A percentile compares a stretch with the other conserved stretches of the same genome.
These are phyloP conservation scores for Exaiptasia diaphana DNA, from an alignment of 64 coral and sea anemone genomes.

Conservation along the genomic window DNA sequence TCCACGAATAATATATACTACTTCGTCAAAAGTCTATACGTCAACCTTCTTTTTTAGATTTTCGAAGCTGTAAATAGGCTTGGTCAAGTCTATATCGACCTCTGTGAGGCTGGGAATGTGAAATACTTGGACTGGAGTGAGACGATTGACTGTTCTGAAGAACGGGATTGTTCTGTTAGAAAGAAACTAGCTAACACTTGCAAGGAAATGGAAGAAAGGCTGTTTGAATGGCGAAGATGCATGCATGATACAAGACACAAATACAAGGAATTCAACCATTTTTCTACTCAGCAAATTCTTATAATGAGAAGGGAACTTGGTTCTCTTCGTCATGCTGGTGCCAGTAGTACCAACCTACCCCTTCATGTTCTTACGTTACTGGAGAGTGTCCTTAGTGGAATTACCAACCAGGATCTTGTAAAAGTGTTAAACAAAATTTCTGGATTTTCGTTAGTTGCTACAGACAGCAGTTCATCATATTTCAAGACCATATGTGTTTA, in stretches of 20 bases:
- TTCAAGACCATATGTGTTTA: not conserved
- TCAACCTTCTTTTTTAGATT: conserved; percentile 35
- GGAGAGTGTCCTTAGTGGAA: conserved; percentile 36
- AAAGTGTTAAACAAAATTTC: not conserved
- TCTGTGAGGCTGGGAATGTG: conserved; percentile 63
- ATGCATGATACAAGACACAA: conserved; percentile 5
- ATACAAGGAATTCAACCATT: conserved; percentile 58
- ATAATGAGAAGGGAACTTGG: conserved; percentile 57
- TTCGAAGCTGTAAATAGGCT: conserved; percentile 63
- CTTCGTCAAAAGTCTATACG: too few relatives aligned
- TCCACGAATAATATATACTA: not conserved
- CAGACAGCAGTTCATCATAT: not conserved
- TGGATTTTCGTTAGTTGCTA: not conserved
- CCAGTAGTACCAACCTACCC: not conserved
- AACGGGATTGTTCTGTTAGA: not conserved
- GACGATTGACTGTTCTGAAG: conserved; percentile 26
- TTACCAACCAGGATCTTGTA: not conserved
- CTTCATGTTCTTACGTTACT: conserved; percentile 54
- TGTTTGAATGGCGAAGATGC: conserved; percentile 26
- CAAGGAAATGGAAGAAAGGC: conserved; percentile 20
- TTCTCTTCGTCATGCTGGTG: not conserved
- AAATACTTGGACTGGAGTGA: conserved; percentile 54
- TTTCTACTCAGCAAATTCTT: conserved; percentile 64
- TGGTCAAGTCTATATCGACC: conserved; percentile 53
- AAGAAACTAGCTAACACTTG: conserved; percentile 21